Evolutionary conservation across 2,113 vertebrate species (phyloP), one percentile per base, ranked within the genome.

Genomic region (Perca flavescens): DNA sequence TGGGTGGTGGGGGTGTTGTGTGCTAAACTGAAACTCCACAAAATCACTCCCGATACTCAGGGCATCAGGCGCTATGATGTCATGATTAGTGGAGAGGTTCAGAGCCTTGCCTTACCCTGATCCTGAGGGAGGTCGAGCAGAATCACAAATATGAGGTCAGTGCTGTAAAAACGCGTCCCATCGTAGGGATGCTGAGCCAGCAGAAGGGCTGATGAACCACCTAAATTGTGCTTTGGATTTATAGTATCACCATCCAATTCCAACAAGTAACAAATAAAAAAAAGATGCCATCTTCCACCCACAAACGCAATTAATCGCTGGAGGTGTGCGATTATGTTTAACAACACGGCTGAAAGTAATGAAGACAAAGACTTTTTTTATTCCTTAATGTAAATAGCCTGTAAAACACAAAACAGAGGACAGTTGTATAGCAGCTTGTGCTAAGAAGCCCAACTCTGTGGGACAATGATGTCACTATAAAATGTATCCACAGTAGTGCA

Each of bases 31-130:
- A 94, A 92, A 90, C 91, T 93, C 94, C 93, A 93, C 93, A 93
- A 93, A 94, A 94, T 93, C 92, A 80, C 90, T 93, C 89, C 92
- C 82, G 71, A 89, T 95, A 89, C 95, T 95, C 95, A 95, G 95
- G 95, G 95, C 94, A 95, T 95, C 93, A 94, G 88, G 79, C 78
- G 73, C 85, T 69, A 93, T 94, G 94, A 96, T 96, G 95, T 95
- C 95, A 96, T 82, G 94, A 89, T 93, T 93, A 93, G 93, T 94
- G 93, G 92, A 94, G 86, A 85, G 86, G 92, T 92, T 93, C 84
- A 92, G 88, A 92, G 91, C 91, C 89, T 93, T 91, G 88, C 91
- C 91, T 88, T 88, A 85, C 83, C 88, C 82, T 83, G 79, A 85
- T 88, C 83, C 79, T 50, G 83, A 85, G 71, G 74, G 79, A 78